A percentile compares a stretch with the other conserved stretches of the same genome.
Conservation (phyloP, 2,113 vertebrate genomes). For the Cephalopterus ornatus region DNA sequence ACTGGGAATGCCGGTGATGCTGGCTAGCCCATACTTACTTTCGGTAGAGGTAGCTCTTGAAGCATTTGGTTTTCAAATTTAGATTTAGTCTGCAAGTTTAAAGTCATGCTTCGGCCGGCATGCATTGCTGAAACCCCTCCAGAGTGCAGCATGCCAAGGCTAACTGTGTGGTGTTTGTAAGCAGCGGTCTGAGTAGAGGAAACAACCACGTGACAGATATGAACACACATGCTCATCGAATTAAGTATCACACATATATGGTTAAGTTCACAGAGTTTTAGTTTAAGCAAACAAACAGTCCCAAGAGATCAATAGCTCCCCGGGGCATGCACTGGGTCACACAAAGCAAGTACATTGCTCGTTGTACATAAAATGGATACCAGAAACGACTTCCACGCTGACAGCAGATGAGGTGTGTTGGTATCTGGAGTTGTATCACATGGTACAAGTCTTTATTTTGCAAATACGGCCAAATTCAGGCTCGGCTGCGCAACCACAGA, state of each 20-base stretch:
- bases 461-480: not conserved
- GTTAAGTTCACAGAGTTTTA: slow-evolving; percentile 86
- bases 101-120: slow-evolving; percentile 97
- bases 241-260: slow-evolving; percentile 77
- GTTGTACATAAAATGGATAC: slow-evolving; percentile 74
- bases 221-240: slow-evolving; percentile 81
- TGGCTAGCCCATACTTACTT: slow-evolving; percentile 82
- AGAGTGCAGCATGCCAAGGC: slow-evolving; percentile 99
- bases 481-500: not conserved
- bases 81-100: slow-evolving; percentile 99
- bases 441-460: not conserved
- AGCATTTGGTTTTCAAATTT: slow-evolving; percentile 95
- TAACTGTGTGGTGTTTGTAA: slow-evolving; percentile 99
- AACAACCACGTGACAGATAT: slow-evolving; percentile 96
- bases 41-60: slow-evolving; percentile 91
- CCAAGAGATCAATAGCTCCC: slow-evolving; percentile 54
- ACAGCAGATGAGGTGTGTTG: slow-evolving; percentile 63
- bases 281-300: slow-evolving; percentile 85
- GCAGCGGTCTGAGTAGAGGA: slow-evolving; percentile 99
- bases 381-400: slow-evolving; percentile 69
- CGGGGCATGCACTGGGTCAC: slow-evolving; percentile 74
- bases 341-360: slow-evolving; percentile 76
- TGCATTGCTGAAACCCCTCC: slow-evolving; percentile 96
- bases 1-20: slow-evolving; percentile 53
- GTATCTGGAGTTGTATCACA: not conserved